Evolutionary conservation across 2,797 vertebrate species (phyloP), one percentile per base, ranked within the genome.

Genomic region (Myotis pilosus): DNA sequence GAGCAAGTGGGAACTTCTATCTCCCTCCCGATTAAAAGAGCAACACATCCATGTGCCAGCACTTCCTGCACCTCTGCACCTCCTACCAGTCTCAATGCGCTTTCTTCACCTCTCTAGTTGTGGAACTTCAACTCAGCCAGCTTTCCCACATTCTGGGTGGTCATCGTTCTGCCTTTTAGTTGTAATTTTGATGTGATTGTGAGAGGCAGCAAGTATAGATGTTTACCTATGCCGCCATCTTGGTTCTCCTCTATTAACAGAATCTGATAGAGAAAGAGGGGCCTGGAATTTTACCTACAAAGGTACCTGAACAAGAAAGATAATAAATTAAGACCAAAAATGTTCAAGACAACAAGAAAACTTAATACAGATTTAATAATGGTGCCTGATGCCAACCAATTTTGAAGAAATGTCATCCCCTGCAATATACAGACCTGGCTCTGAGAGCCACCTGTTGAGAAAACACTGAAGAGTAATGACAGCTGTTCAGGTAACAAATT

Each of bases 231-330:
- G 47, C 10, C 12, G 12, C 47, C 12, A 47, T 47, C 47, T 47
- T 47, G 47, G 47, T 47, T 47, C 47, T 47, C 47, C 47, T 47
- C 47, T 47, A 47, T n/a, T 74, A 94, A 90, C 25, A 94, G 10
- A 88, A 78, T 82, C 36, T 86, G 55, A 84, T 74, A 15, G 51
- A 55, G 55, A 33, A 94, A 81, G 38, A 79, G 11, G 53, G 30
- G 36, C 13, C 55, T 91, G 64, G 81, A 72, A 89, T 76, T 76
- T 79, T 79, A 60, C 69, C 91, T 66, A 28, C 84, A 91, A 84
- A 84, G 68, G 44, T 19, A 94, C 69, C 47, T 41, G 60, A 86
- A 84, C 11, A 82, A 92, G 49, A 87, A 92, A 69, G 33, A 85
- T 83, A 51, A 60, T 75, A 47, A 91, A 60, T 33, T 74, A 83